Conservation (phyloP, 2,888 invertebrate species). For the Xanthia icteritia region DNA sequence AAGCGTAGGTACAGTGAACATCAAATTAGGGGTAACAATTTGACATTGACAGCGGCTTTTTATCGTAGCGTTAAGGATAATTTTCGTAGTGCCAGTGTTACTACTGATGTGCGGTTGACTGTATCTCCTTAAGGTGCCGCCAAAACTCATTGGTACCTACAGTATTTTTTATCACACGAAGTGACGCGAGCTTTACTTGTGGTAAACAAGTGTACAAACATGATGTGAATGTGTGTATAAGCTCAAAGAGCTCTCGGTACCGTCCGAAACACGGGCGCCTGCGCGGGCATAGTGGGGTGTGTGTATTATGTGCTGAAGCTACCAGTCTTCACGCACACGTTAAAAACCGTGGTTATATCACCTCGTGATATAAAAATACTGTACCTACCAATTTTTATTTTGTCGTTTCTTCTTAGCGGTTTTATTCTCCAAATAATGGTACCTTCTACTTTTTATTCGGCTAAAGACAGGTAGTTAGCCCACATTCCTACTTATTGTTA, state of each 20-base stretch:
- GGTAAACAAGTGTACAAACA: no score
- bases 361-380: background rate
- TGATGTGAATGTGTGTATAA: no score
- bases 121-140: background rate
- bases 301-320: background rate
- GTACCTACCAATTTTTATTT: constrained; percentile 4
- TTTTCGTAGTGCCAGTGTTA: background rate
- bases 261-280: no score
- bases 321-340: background rate
- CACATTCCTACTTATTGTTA: constrained; percentile 17
- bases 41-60: background rate
- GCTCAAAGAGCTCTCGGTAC: no score
- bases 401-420: background rate
- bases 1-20: background rate
- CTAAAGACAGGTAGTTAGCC: background rate
- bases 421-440: background rate
- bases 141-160: background rate
- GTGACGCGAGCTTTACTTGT: no score
- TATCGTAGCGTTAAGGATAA: background rate
- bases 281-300: no score
- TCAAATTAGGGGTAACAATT: background rate
- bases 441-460: background rate
- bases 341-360: background rate
- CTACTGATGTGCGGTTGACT: background rate
- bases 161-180: no score